These are phyloP conservation scores for Eueides isabella DNA, from an alignment of 1,140 invertebrate species.

Conservation along the genomic window DNA sequence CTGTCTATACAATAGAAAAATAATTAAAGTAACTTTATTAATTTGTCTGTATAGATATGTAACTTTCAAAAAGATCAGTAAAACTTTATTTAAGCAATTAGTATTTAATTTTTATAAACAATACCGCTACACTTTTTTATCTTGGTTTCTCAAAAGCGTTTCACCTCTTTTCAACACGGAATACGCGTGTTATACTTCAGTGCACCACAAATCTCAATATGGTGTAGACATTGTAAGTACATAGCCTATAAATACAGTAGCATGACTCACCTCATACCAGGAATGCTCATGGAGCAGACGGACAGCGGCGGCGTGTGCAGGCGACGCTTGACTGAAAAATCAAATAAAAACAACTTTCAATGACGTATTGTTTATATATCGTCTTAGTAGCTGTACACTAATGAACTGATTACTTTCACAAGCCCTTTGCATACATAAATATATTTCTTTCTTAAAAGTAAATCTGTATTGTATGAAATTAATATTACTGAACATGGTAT, in stretches of 20 bases:
- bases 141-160: background rate
- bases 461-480: background rate
- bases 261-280: constrained; percentile 78
- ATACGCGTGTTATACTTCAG: constrained; percentile 14
- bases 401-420: constrained; percentile 13
- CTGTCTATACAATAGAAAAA: no score
- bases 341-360: constrained; percentile 51
- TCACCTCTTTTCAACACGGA: background rate
- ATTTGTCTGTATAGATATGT: no score
- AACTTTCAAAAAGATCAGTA: no score
- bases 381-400: constrained; percentile 25
- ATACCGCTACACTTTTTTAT: background rate
- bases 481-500: background rate
- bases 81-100: no score
- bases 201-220: constrained; percentile 44
- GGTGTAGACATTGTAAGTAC: constrained; percentile 51
- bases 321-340: constrained; percentile 68
- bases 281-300: constrained; percentile 68
- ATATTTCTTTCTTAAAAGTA: background rate
- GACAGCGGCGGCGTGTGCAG: constrained; percentile 57
- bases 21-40: no score
- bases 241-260: constrained; percentile 60
- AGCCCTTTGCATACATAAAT: background rate
- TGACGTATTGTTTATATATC: constrained; percentile 44
- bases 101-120: background rate